phyloP scores from a whole-genome alignment of 2,888 invertebrate species.

The Parasteatoda lunata region DNA sequence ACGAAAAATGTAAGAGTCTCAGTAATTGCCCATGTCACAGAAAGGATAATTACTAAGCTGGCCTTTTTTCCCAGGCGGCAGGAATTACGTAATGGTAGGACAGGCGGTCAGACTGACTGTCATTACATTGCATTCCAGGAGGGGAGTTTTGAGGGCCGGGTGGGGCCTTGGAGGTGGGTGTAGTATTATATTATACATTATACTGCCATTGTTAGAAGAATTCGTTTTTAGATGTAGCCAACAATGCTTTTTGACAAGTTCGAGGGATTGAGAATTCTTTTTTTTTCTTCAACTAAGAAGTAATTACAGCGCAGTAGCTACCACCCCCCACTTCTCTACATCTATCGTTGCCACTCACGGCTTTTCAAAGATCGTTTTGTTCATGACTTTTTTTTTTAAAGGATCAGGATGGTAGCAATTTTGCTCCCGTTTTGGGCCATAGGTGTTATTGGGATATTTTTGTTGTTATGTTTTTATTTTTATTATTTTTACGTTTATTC shows the following conservation, averaged over 20 bases:
- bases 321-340: background rate
- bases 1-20: slow-evolving; percentile 53
- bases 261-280: slow-evolving; percentile 27
- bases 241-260: slow-evolving; percentile 60
- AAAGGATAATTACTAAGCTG: slow-evolving; percentile 59
- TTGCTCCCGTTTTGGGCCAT: background rate
- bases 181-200: slow-evolving; percentile 7
- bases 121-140: slow-evolving; percentile 37
- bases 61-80: slow-evolving; percentile 65
- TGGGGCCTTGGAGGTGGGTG: background rate
- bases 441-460: background rate
- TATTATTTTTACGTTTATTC: background rate
- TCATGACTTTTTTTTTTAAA: slow-evolving; percentile 4
- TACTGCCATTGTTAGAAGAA: slow-evolving; percentile 45
- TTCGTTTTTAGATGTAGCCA: slow-evolving; percentile 35
- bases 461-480: background rate
- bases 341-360: slow-evolving; percentile 18
- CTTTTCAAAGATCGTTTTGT: slow-evolving; percentile 32
- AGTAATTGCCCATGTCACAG: slow-evolving; percentile 68
- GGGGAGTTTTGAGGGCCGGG: background rate
- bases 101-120: slow-evolving; percentile 53
- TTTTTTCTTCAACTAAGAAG: slow-evolving; percentile 18
- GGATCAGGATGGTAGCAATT: background rate
- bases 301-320: slow-evolving; percentile 33
- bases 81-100: slow-evolving; percentile 55